Evolutionary conservation across 1,140 invertebrate species (phyloP), one percentile per base, ranked within the genome.

Genomic region (Nymphalis io): DNA sequence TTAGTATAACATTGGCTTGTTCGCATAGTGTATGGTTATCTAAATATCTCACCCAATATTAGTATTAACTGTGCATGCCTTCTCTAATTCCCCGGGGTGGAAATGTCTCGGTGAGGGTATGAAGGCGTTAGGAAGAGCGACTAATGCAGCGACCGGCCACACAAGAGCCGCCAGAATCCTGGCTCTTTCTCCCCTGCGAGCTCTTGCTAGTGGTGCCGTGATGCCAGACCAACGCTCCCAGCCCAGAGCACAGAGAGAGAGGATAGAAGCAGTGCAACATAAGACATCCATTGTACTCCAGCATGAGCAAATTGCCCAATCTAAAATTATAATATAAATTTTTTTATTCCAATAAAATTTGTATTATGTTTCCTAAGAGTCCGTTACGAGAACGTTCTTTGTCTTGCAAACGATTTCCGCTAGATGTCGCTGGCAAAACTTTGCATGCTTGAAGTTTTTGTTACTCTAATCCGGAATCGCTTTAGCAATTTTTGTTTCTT

Each of bases 141-240:
- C 86, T 4, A 93, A 92, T 3, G 93, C 76, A 0, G 93, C 70
- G 0, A 84, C 70, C 0, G 87, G 87, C 82, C 87, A 89, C 6
- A 88, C 78, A 1, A 82, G 59, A 8, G 68, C 70, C 0, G 87
- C 77, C 11, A 81, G 73, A 0, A 83, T 13, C 21, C 76, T 82
- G 4, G 88, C 82, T 10, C 59, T 70, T 6, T 75, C 70, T 3
- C 75, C 75, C 11, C 87, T 73, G 15, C 69, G 70, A 6, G 85
- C 83, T 18, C 79, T 68, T 5, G 82, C 81, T 5, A 92, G 68
- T 0, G 94, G 94, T 15, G 92, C 83, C 0, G 93, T 93, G 55
- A 95, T 94, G 6, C 94, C 94, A 40, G 93, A 91, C 84, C 94
- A 95, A 0, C 94, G 87, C 82, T 95, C 95, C 71, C 95, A 92